Evolutionary conservation across 2,797 vertebrate genomes (phyloP).

Genomic region (Scleropages formosus): DNA sequence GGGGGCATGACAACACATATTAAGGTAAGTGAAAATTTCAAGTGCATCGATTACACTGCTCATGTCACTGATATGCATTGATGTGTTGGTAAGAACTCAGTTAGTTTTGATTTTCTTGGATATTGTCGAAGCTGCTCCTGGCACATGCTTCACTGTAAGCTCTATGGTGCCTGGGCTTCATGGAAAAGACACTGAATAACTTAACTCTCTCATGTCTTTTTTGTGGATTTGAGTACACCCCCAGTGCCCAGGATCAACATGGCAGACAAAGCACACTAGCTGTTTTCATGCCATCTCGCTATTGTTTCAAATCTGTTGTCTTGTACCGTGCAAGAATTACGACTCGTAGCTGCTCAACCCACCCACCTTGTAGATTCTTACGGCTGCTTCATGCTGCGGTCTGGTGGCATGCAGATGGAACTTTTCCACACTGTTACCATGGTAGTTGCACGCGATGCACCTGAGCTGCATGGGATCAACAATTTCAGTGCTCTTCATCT

Average conservation of each 20-base stretch:
- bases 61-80: slow-evolving; percentile 29
- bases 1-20: slow-evolving; percentile 53
- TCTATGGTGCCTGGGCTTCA: not conserved
- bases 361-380: slow-evolving; percentile 98
- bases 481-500: slow-evolving; percentile 97
- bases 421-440: slow-evolving; percentile 99
- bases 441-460: slow-evolving; percentile 99
- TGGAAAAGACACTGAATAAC: too few relatives aligned
- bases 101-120: slow-evolving; percentile 49
- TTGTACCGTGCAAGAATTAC: too few relatives aligned
- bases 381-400: slow-evolving; percentile 90
- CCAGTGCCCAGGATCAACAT: too few relatives aligned
- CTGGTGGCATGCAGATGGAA: slow-evolving; percentile 93
- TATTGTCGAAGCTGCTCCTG: slow-evolving; percentile 37
- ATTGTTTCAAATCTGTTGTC: too few relatives aligned
- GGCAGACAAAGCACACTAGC: too few relatives aligned
- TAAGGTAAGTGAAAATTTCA: slow-evolving; percentile 46
- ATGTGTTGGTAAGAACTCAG: slow-evolving; percentile 40
- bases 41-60: slow-evolving; percentile 32
- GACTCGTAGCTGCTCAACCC: slow-evolving; percentile 24
- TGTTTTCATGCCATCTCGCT: too few relatives aligned
- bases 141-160: not conserved
- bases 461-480: slow-evolving; percentile 98
- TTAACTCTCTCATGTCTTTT: not conserved
- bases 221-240: not conserved